Evolutionary conservation across 2,113 vertebrate genomes (phyloP), one percentile per base, ranked within the genome.

Genomic region (Syngnathus floridae): DNA sequence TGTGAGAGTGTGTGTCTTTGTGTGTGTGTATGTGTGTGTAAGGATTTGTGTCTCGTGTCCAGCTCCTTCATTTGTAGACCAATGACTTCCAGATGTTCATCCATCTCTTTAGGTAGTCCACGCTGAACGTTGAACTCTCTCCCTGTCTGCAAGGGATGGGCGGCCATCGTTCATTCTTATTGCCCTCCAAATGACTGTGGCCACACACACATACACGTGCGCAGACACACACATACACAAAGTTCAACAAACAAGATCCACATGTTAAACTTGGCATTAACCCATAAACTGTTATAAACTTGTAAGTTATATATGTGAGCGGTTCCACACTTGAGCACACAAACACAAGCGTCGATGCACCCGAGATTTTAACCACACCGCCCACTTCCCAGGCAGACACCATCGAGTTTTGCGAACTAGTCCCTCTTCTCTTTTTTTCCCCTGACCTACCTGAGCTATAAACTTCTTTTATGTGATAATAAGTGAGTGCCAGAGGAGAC

Each of bases 21-120:
- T 68, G 57, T 66, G 45, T 65, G 61, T 69, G 21, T 41, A 41
- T 54, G 46, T 60, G 43, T 41, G 14, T 37, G 45, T 63, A 58
- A 48, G 67, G 16, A n/a, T 67, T 64, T 65, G 60, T 54, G 64
- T 64, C 19, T 36, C 38, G 13, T 48, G 61, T 66, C 69, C 75
- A 60, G 69, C 62, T 75, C 52, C 64, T 71, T 55, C 80, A 86
- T 80, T 83, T 83, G 83, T 52, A 22, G 36, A 19, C 62, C 78
- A 73, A 88, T 85, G 68, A 67, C 63, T 87, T 87, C 87, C 87
- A 88, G 87, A 88, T 88, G 84, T 84, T 79, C 85, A 87, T 88
- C 71, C 38, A 70, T 88, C 85, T 88, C 82, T 88, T 84, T 70
- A 83, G 82, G 82, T 84, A 87, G 83, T 79, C 72, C 78, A 85